Percentiles rank a stretch among this genome's conserved stretches.
Evolutionary conservation across 2,797 vertebrate genomes (phyloP).

Genomic region (Sebastes cheni): DNA sequence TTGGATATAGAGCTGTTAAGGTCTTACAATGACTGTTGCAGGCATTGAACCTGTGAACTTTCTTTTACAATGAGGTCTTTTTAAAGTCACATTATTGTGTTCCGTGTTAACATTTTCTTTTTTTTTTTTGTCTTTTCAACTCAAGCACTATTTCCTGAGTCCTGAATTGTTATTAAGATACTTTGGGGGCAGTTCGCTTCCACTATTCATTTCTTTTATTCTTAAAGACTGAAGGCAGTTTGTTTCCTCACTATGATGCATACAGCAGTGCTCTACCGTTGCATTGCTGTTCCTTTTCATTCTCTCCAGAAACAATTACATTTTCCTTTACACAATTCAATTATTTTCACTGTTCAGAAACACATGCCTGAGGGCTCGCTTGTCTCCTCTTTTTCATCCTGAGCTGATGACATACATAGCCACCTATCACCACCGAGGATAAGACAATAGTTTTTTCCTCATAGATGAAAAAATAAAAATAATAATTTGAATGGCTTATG

Average conservation of each 20-base stretch:
- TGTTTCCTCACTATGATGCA: conserved; percentile 33
- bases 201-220: conserved; percentile 16
- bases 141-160: neutral
- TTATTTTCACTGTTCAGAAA: conserved; percentile 67
- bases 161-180: conserved; percentile 13
- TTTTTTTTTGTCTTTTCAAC: neutral
- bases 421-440: conserved; percentile 48
- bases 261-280: neutral
- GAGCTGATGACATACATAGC: conserved; percentile 65
- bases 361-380: conserved; percentile 59
- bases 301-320: conserved; percentile 71
- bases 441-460: conserved; percentile 40
- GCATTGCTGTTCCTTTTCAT: conserved; percentile 25
- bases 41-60: neutral
- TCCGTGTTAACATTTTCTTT: neutral
- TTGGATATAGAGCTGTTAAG: neutral
- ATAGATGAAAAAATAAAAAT: conserved; percentile 55
- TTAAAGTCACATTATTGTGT: neutral
- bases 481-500: conserved; percentile 62
- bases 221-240: conserved; percentile 25
- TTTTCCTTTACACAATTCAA: conserved; percentile 75
- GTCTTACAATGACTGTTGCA: neutral
- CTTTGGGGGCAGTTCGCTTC: conserved; percentile 13
- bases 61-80: neutral
- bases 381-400: conserved; percentile 62